Evolutionary conservation across 2,797 vertebrate species (phyloP), one percentile per base, ranked within the genome.

Genomic region (Astyanax mexicanus): DNA sequence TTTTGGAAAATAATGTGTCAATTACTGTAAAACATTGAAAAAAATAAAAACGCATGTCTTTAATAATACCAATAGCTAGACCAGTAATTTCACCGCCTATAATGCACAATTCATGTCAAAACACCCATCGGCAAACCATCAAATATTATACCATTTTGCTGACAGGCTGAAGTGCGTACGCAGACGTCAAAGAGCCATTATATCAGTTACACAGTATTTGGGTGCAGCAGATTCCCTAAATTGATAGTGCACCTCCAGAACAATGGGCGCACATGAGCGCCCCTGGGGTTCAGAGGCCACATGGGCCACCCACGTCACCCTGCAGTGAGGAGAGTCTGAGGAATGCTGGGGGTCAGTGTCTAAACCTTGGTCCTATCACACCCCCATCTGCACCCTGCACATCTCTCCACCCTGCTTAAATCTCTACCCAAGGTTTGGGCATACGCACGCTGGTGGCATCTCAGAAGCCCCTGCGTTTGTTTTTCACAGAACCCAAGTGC

Each of bases 231-330:
- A 90, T 88, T 80, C 83, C 64, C 80, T 76, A 87, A 88, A 87
- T 69, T 80, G 89, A 88, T 89, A 85, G 78, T 83, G 80, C 78
- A 86, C 77, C 78, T 17, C 38, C 35, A 45, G 60, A 78, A 90
- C 88, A 92, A 90, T 90, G 82, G 57, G 81, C 78, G 84, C 77
- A 84, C 81, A 85, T 74, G 66, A 84, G 84, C 78, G 55, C 80
- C 78, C 64, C 69, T 66, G 66, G 83, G 69, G 86, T 80, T 90
- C 89, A 92, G 85, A 92, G 91, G 70, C 88, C 89, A 86, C 86
- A 80, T 80, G 83, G 87, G 79, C 87, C 88, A 89, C 90, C 92
- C 91, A 93, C 90, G 81, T 90, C 89, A 89, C 83, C 83, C 78
- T 69, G 86, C 81, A 73, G 84, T 67, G 83, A 77, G 72, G 67